Base-by-base conservation (phyloP, 2,797 vertebrate species). In the Heterohyrax brucei region DNA sequence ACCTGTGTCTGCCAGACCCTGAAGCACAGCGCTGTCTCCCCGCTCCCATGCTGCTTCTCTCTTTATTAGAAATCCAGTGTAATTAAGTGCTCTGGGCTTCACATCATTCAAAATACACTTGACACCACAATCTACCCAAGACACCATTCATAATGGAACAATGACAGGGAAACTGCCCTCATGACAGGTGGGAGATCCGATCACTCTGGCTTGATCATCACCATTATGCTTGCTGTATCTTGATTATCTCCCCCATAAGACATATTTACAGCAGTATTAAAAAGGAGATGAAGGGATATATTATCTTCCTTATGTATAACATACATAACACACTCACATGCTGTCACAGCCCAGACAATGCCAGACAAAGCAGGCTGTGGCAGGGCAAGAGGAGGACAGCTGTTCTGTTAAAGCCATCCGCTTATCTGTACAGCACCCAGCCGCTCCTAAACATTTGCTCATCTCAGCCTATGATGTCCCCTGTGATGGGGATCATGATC, bases 231-330 rank as follows among this genome's bases (percentile, higher is more conserved):
- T 0, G 7, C 56, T 0, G 0, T 39, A 26, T 70, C 87, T 86
- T 1, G 0, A 2, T 66, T 0, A 1, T 92, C 73, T 61, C 19
- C 72, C 88, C 82, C 33, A 0, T 30, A 85, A 96, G 95, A 91
- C 61, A 18, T 92, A 94, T 96, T 96, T 94, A 95, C 76, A 64
- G 87, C 72, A 28, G 46, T 62, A 84, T 91, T 90, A 88, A 95
- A 87, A 61, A 50, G 91, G 66, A 93, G 80, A 66, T 53, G 82
- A 95, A 94, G 24, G 93, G 94, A 92, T 91, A 62, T 66, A 77
- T 94, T 83, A 73, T 50, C 73, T 92, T 72, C 84, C 81, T 81
- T 78, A 82, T 0, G n/a, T 28, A n/a, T 22, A 22, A 18, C n/a
- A 48, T 82, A 70, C 48, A 48, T 94, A 75, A 84, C n/a, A 75